Evolutionary conservation across 2,113 vertebrate species (phyloP).

Genomic region (Phyllostomus hastatus): DNA sequence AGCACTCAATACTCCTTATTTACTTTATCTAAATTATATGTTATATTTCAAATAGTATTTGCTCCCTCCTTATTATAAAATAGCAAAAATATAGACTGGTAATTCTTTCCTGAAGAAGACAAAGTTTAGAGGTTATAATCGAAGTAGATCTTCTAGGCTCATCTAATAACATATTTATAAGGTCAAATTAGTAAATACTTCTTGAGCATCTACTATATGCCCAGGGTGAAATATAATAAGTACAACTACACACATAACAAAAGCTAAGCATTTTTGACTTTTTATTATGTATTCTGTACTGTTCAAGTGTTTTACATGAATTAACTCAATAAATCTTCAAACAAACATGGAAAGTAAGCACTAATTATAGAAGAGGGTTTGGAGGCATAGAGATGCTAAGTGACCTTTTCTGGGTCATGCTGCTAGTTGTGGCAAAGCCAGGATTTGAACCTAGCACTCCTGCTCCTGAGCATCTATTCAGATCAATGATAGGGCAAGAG

Average conservation of each 20-base stretch:
- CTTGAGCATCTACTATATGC: background rate
- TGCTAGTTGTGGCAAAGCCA: background rate
- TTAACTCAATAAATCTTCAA: background rate
- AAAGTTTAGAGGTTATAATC: background rate
- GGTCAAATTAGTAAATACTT: background rate
- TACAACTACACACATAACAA: background rate
- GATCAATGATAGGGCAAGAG: background rate
- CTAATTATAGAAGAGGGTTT: background rate
- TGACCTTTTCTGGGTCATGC: background rate
- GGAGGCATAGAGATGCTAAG: background rate
- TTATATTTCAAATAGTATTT: background rate
- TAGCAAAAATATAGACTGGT: background rate
- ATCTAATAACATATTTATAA: background rate
- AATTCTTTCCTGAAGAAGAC: background rate
- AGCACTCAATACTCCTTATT: background rate
- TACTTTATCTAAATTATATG: background rate
- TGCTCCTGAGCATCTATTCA: background rate
- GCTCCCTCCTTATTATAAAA: background rate
- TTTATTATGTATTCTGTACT: background rate
- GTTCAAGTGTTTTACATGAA: background rate
- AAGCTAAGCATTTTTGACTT: background rate
- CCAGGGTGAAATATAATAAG: background rate
- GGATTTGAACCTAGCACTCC: background rate
- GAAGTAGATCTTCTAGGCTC: background rate
- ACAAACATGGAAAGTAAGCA: background rate